phyloP scores from a whole-genome alignment of 2,113 vertebrate genomes.

The Oncorhynchus keta region DNA sequence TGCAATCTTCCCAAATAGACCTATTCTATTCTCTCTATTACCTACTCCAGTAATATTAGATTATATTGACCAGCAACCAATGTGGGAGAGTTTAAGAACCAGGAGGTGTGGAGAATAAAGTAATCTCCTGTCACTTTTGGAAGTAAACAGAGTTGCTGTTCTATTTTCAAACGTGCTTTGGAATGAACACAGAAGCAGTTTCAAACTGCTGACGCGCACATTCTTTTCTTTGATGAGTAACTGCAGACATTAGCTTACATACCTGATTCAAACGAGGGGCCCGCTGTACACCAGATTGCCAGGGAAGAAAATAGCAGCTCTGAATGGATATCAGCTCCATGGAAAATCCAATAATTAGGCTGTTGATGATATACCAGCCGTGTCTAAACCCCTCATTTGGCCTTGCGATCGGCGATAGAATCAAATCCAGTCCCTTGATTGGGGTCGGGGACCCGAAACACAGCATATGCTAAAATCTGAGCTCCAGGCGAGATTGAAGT shows the following conservation, averaged over 20 bases:
- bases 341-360: conserved; percentile 54
- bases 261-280: conserved; percentile 20
- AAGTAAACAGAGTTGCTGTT: conserved; percentile 32
- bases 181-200: conserved; percentile 53
- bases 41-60: neutral
- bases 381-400: conserved; percentile 39
- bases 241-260: conserved; percentile 50
- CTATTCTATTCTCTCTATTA: neutral
- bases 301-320: neutral
- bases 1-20: neutral
- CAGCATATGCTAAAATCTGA: conserved; percentile 63
- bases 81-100: conserved; percentile 31
- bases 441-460: conserved; percentile 59
- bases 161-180: conserved; percentile 28
- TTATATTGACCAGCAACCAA: conserved; percentile 44
- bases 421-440: conserved; percentile 68
- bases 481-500: conserved; percentile 57
- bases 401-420: conserved; percentile 23
- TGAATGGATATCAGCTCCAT: neutral
- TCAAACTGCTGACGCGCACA: conserved; percentile 57
- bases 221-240: conserved; percentile 59
- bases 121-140: conserved; percentile 44
- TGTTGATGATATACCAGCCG: conserved; percentile 42
- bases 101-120: conserved; percentile 40
- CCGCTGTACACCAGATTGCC: neutral